Conservation (phyloP, 1,140 invertebrate genomes). For the Drosophila nannoptera region DNA sequence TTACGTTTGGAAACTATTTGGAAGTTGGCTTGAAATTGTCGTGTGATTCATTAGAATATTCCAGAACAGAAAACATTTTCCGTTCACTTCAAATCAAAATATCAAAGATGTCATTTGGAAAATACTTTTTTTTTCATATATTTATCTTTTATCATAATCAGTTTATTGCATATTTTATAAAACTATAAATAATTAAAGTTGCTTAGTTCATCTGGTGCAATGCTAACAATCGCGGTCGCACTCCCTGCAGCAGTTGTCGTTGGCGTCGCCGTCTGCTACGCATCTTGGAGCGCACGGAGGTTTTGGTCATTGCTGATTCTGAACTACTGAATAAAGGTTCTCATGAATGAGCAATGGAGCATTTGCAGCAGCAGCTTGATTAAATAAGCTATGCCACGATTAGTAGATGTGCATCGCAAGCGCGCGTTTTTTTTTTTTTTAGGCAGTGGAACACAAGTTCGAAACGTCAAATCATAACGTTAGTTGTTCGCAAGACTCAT, state of each 20-base stretch:
- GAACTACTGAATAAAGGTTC: slow-evolving; percentile 19
- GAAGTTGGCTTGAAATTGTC: neutral
- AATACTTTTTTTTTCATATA: too few relatives aligned
- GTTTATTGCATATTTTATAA: too few relatives aligned
- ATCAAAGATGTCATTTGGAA: too few relatives aligned
- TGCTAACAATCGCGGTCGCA: neutral
- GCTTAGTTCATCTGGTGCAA: neutral
- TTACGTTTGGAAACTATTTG: neutral
- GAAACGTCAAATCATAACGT: slow-evolving; percentile 4
- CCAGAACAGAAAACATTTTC: neutral
- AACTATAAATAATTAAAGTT: too few relatives aligned
- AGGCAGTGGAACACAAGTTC: slow-evolving; percentile 9
- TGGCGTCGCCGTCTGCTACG: neutral
- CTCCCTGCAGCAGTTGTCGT: neutral
- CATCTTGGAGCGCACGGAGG: neutral
- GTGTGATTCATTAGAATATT: neutral
- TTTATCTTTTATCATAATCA: too few relatives aligned
- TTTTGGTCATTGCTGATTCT: slow-evolving; percentile 2
- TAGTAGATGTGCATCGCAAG: neutral
- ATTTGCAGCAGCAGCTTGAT: neutral
- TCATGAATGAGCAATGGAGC: slow-evolving; percentile 13
- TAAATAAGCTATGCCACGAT: neutral
- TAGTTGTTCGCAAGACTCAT: slow-evolving; percentile 55
- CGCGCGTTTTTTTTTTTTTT: neutral
- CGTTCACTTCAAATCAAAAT: too few relatives aligned